Base-by-base conservation (phyloP, 1,140 invertebrate genomes). In the Matsumurasca onukii region DNA sequence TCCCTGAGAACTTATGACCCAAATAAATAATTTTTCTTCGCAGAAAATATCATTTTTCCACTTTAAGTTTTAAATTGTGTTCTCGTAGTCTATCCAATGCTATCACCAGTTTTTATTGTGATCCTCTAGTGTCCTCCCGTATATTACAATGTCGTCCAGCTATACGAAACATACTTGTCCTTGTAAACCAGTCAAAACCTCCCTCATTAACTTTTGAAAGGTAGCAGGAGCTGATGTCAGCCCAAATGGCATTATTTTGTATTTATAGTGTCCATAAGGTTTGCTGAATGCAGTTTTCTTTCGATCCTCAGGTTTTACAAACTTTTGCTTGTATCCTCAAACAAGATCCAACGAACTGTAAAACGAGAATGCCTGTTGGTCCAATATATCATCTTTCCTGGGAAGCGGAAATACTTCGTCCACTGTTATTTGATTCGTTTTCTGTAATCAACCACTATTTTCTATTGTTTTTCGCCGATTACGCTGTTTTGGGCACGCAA, bases 381-480 rank as follows among this genome's bases (percentile, higher is more conserved):
- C 78, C 9, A 86, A 70, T n/a, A 76, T 74, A 15, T 82, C 79
- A 27, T 77, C 76, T 1, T 83, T 82, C n/a, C 78, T 74, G 3
- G 83, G 82, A 3, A 84, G 65, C 2, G 83, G 83, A 72, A 77
- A 83, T n/a, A 70, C 59, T 67, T 84, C 81, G 1, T 31, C 24
- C 3, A 66, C 31, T 20, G 71, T 76, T 15, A 67, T 22, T n/a
- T 70, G 62, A 63, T 76, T 76, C 5, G 13, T 59, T 48, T 68
- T 20, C 73, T 45, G 52, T 70, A 75, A 61, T 75, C 74, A 5
- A 73, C 57, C 0, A 65, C 61, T 9, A 74, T 31, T 24, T 73
- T 24, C 2, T 34, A 74, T 59, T 67, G 59, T 31, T n/a, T 12
- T 34, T 25, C 22, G 13, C 65, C 65, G n/a, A n/a, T n/a, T n/a